Evolutionary conservation across 1,140 invertebrate species (phyloP), one percentile per base, ranked within the genome.

Genomic region (Aphis gossypii): DNA sequence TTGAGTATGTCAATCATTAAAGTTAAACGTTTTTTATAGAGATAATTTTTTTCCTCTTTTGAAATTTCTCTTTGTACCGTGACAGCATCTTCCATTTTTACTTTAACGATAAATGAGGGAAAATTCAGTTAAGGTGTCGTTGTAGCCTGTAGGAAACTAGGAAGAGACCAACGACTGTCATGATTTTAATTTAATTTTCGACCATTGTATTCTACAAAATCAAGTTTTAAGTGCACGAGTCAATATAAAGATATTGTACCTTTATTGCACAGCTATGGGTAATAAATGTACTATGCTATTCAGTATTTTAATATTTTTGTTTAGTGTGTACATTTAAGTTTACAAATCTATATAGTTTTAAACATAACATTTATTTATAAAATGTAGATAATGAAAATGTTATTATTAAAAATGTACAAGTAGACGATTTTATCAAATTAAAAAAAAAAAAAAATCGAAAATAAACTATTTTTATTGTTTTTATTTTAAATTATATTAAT

Each of bases 141-240:
- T 38, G 20, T 83, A 9, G 18, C 76, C 76, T 6, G 20, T 83
- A 38, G 8, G 35, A 38, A 6, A 38, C 38, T 7, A 23, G 8
- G 35, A 82, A 14, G 2, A 38, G 35, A 83, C 2, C 20, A 38
- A 23, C n/a, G 21, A 20, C 35, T 83, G 76, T 35, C 76, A 38
- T 83, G 76, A 83, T 83, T 83, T 38, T 38, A 83, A 83, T 38
- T 83, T 83, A 38, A 83, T 83, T 38, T 83, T 38, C 35, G 76
- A 8, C 35, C 5, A 83, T 35, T 82, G 76, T 82, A 38, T 9
- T 38, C 7, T 83, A 38, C 21, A 38, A 38, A 83, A 83, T 83
- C 21, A 83, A 21, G 35, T 83, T 38, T 38, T 83, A 83, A 38
- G 35, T 38, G 35, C 35, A 21, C 7, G 20, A 38, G n/a, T 83